Evolutionary conservation across 2,113 vertebrate genomes (phyloP).

Genomic region (Fulmarus glacialis): DNA sequence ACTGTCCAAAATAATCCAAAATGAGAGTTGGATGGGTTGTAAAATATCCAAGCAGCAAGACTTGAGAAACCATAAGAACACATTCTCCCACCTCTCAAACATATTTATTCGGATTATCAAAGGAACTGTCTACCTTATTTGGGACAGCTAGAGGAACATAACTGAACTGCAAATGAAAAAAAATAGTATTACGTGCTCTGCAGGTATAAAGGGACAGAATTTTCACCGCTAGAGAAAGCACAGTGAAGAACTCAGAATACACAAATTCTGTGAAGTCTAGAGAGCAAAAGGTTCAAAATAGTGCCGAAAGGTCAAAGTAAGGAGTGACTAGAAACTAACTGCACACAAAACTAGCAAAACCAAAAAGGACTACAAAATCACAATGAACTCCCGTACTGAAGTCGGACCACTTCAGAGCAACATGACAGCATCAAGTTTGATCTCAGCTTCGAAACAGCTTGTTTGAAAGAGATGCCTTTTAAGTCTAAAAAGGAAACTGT

Average conservation of each 20-base stretch:
- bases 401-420: background rate
- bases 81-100: background rate
- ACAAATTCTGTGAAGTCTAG: background rate
- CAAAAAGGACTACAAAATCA: background rate
- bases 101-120: background rate
- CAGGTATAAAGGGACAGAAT: background rate
- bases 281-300: background rate
- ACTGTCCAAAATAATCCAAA: background rate
- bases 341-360: background rate
- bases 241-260: background rate
- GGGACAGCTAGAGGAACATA: background rate
- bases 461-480: background rate
- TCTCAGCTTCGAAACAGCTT: background rate
- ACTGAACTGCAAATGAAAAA: background rate
- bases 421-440: background rate
- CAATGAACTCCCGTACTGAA: background rate
- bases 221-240: background rate
- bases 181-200: accelerated
- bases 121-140: background rate
- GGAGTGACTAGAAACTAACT: background rate
- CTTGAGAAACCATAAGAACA: background rate
- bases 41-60: background rate
- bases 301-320: background rate
- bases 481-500: background rate
- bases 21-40: background rate